A percentile compares a stretch with the other conserved stretches of the same genome.
These are phyloP conservation scores for Drosophila watanabei DNA, from an alignment of 1,140 invertebrate genomes.

Conservation along the genomic window DNA sequence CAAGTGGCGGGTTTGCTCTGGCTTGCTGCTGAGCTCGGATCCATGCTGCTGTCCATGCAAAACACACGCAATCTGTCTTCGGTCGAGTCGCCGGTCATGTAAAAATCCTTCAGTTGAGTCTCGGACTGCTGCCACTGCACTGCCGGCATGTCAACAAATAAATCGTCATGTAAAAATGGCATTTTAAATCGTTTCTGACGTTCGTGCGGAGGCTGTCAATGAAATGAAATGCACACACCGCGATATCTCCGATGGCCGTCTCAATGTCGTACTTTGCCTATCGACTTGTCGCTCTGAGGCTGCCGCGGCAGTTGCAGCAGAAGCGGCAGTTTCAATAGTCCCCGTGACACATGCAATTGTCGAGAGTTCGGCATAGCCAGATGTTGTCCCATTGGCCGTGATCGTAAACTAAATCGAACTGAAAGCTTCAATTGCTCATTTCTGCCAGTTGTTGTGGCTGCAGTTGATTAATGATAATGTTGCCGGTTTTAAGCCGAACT, in stretches of 20 bases:
- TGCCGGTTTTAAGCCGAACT: slow-evolving; percentile 11
- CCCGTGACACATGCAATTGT: slow-evolving; percentile 35
- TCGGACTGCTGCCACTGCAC: slow-evolving; percentile 41
- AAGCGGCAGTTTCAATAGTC: slow-evolving; percentile 32
- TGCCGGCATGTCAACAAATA: slow-evolving; percentile 79
- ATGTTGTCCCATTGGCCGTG: slow-evolving; percentile 22
- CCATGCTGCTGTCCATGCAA: slow-evolving; percentile 54
- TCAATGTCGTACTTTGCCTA: slow-evolving; percentile 38
- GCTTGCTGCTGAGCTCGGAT: not conserved
- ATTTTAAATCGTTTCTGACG: slow-evolving; percentile 83
- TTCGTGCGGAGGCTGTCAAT: slow-evolving; percentile 79
- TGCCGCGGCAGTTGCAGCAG: slow-evolving; percentile 9
- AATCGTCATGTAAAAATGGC: slow-evolving; percentile 84
- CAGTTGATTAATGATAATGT: slow-evolving; percentile 53
- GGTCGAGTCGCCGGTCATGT: slow-evolving; percentile 57
- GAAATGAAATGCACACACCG: slow-evolving; percentile 80
- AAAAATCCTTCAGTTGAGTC: slow-evolving; percentile 57
- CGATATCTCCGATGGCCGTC: slow-evolving; percentile 38
- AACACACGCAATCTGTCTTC: slow-evolving; percentile 79
- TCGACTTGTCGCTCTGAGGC: slow-evolving; percentile 12
- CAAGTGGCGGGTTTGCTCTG: slow-evolving; percentile 37
- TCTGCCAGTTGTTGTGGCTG: slow-evolving; percentile 25
- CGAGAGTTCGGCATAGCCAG: slow-evolving; percentile 20
- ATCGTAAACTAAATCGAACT: slow-evolving; percentile 42
- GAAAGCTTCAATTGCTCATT: slow-evolving; percentile 43